Evolutionary conservation across 2,797 vertebrate genomes (phyloP).

Genomic region (Notolabrus celidotus): DNA sequence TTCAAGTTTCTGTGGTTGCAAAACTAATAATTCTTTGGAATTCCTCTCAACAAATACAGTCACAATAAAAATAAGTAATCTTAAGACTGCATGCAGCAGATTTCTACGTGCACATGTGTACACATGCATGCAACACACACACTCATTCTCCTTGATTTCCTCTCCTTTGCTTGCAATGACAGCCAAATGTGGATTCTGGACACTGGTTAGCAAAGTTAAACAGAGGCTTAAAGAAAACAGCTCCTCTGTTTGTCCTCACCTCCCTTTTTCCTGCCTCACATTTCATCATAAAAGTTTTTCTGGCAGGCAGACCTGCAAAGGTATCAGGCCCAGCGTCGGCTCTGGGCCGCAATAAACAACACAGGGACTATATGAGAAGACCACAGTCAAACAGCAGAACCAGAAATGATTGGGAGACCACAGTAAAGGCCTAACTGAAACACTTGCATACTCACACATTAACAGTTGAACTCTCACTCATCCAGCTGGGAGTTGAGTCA

Average conservation of each 20-base stretch:
- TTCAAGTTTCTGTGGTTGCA: slow-evolving; percentile 86
- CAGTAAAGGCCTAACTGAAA: slow-evolving; percentile 76
- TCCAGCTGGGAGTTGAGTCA: slow-evolving; percentile 34
- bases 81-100: slow-evolving; percentile 2
- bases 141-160: slow-evolving; percentile 50
- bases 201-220: slow-evolving; percentile 76
- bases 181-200: slow-evolving; percentile 81
- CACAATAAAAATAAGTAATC: slow-evolving; percentile 26
- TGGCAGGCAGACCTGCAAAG: slow-evolving; percentile 74
- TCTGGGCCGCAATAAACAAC: slow-evolving; percentile 80
- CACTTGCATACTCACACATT: slow-evolving; percentile 69
- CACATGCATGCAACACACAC: slow-evolving; percentile 29
- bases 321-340: slow-evolving; percentile 71
- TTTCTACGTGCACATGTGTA: slow-evolving; percentile 11
- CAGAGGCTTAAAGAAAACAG: slow-evolving; percentile 78
- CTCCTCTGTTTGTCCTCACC: slow-evolving; percentile 78
- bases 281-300: slow-evolving; percentile 84
- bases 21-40: slow-evolving; percentile 86
- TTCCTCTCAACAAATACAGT: slow-evolving; percentile 46
- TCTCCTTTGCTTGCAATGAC: slow-evolving; percentile 63
- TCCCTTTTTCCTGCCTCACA: slow-evolving; percentile 77
- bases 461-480: slow-evolving; percentile 53
- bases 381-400: slow-evolving; percentile 71
- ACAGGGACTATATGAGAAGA: slow-evolving; percentile 74
- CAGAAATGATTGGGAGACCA: slow-evolving; percentile 76